phyloP scores from a whole-genome alignment of 1,140 invertebrate genomes.

The Oppia nitens region DNA sequence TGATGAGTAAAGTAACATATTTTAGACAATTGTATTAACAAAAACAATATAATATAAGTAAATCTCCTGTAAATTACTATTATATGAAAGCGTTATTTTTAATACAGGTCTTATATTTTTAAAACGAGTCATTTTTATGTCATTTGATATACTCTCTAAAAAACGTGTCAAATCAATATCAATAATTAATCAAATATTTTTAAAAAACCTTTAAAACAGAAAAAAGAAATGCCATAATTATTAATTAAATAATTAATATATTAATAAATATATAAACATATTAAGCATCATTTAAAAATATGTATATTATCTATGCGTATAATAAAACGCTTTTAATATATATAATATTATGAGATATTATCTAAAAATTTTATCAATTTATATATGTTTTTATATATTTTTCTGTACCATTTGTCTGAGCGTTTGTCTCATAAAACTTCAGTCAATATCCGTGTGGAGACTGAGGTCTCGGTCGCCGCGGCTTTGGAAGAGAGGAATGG shows the following conservation, averaged over 20 bases:
- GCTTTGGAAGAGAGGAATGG: no score
- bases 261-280: background rate
- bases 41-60: background rate
- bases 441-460: background rate
- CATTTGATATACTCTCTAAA: background rate
- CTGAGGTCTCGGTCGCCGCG: no score
- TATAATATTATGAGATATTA: no score
- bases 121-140: background rate
- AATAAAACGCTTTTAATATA: no score
- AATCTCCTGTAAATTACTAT: background rate
- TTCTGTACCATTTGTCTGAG: background rate
- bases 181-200: no score
- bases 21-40: background rate
- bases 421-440: background rate
- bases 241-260: background rate
- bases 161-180: background rate
- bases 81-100: background rate
- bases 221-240: background rate
- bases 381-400: no score
- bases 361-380: no score
- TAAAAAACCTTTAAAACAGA: background rate
- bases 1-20: conserved; percentile 28
- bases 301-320: no score
- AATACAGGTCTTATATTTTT: background rate
- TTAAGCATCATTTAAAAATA: background rate